Conservation (phyloP, 2,797 vertebrate genomes). For the Ctenopoma kingsleyae region DNA sequence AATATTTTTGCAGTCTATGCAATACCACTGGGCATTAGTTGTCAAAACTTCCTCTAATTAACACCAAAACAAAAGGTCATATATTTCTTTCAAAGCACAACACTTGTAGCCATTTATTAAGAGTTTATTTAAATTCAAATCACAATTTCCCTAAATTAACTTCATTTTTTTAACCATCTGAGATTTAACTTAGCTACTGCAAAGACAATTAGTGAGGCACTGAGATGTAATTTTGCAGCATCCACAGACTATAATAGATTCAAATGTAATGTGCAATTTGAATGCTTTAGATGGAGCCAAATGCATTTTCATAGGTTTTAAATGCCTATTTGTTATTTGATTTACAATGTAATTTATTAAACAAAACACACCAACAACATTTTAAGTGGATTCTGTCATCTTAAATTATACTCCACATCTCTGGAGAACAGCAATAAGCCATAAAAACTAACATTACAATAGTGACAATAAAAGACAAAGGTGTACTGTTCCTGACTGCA, state of each 20-base stretch:
- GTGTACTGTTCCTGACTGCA: background rate
- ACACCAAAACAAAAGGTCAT: conserved; percentile 69
- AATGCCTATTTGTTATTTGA: conserved; percentile 39
- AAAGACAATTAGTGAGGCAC: conserved; percentile 50
- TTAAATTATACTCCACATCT: conserved; percentile 32
- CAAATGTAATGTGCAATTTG: conserved; percentile 37
- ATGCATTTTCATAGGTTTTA: conserved; percentile 48
- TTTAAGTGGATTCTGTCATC: conserved; percentile 35
- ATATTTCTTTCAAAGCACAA: conserved; percentile 45
- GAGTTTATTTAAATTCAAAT: conserved; percentile 62
- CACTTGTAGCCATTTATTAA: conserved; percentile 44
- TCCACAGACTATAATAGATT: conserved; percentile 50
- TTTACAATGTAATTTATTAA: conserved; percentile 43
- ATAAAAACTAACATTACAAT: background rate
- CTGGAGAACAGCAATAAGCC: conserved; percentile 25
- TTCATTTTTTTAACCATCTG: conserved; percentile 47
- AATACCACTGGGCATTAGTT: conserved; percentile 37
- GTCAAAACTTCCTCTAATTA: conserved; percentile 69
- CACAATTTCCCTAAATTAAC: conserved; percentile 52
- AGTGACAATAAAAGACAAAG: conserved; percentile 29
- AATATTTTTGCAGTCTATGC: conserved; percentile 38
- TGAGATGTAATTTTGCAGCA: conserved; percentile 46
- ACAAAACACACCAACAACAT: conserved; percentile 39
- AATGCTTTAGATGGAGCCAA: conserved; percentile 46
- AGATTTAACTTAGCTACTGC: conserved; percentile 51